Conservation (phyloP, 2,888 invertebrate genomes). For the Ephialtes manifestator region DNA sequence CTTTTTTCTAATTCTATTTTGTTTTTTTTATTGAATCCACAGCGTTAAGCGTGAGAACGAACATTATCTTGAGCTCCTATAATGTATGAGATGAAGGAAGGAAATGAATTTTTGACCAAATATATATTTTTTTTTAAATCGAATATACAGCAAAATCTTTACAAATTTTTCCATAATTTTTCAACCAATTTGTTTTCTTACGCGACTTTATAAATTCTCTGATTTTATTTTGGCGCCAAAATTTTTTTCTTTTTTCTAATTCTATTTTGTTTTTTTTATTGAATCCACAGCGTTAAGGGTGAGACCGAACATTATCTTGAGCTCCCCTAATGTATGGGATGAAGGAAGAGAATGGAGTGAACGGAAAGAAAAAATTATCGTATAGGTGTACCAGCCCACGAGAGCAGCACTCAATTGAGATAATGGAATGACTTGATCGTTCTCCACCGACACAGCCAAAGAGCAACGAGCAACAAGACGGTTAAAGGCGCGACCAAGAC, state of each 20-base stretch:
- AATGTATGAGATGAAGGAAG: conserved; percentile 57
- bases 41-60: background rate
- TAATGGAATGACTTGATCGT: conserved; percentile 85
- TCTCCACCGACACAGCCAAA: conserved; percentile 56
- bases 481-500: conserved; percentile 15
- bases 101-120: too few species aligned
- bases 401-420: conserved; percentile 84
- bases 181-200: too few species aligned
- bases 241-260: background rate
- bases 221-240: too few species aligned
- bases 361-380: conserved; percentile 73
- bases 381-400: conserved; percentile 74
- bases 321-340: conserved; percentile 20
- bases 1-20: background rate
- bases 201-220: too few species aligned
- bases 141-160: too few species aligned
- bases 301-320: background rate
- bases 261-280: background rate
- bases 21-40: background rate
- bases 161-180: too few species aligned
- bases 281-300: background rate
- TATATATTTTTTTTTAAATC: too few species aligned
- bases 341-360: conserved; percentile 64
- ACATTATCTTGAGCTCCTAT: conserved; percentile 2
- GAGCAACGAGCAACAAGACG: background rate